Percentiles rank a stretch among this genome's conserved stretches.
phyloP scores from a whole-genome alignment of 2,888 invertebrate species.

The Reticulitermes lucifugus region DNA sequence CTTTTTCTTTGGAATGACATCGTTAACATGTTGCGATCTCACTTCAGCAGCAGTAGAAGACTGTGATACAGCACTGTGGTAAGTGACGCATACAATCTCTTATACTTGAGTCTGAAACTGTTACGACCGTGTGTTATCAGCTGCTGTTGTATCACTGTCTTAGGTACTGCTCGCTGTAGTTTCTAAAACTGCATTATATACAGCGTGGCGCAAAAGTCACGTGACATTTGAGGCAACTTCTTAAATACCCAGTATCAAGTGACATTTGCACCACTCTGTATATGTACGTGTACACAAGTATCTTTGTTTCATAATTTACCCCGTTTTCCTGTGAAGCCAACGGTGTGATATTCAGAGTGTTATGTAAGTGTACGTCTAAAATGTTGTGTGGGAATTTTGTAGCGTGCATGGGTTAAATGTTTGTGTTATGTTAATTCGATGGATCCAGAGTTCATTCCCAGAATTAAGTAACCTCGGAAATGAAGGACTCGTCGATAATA shows the following conservation, averaged over 20 bases:
- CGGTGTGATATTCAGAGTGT: not conserved
- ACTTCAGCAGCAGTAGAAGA: constrained; percentile 9
- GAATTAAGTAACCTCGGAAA: too few relatives aligned
- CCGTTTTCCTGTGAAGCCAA: not conserved
- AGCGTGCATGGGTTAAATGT: not conserved
- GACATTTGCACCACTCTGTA: too few relatives aligned
- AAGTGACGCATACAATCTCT: not conserved
- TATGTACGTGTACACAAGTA: not conserved
- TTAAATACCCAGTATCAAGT: too few relatives aligned
- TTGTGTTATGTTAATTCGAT: not conserved
- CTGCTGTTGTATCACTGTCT: not conserved
- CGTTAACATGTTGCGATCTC: not conserved
- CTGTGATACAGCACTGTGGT: not conserved
- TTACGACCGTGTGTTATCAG: not conserved
- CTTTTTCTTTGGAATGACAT: not conserved
- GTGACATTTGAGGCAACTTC: too few relatives aligned
- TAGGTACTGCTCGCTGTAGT: not conserved
- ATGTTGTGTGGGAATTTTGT: not conserved
- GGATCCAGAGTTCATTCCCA: not conserved
- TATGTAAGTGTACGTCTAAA: not conserved
- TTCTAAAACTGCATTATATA: not conserved
- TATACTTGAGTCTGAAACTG: not conserved
- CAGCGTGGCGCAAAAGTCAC: too few relatives aligned
- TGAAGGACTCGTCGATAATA: too few relatives aligned
- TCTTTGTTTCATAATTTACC: not conserved